Evolutionary conservation across 2,888 invertebrate genomes (phyloP).

Genomic region (Lasioglossum pauxillum): DNA sequence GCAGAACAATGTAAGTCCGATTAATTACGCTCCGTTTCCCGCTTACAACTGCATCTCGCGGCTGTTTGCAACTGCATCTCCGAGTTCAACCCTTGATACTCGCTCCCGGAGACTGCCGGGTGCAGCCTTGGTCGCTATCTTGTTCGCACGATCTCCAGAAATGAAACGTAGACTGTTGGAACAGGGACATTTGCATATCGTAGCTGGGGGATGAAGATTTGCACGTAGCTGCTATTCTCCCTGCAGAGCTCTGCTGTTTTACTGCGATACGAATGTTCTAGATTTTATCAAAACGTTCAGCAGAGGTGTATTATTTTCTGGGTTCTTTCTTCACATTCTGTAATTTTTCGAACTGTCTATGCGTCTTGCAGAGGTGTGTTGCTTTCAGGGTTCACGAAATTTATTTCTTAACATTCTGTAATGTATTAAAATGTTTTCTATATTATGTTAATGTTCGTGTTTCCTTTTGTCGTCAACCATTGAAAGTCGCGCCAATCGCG

Average conservation of each 20-base stretch:
- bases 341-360: background rate
- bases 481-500: background rate
- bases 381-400: background rate
- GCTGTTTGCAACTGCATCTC: background rate
- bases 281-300: too few species aligned
- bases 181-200: background rate
- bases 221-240: background rate
- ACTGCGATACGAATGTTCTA: background rate
- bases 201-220: background rate
- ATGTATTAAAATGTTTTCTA: background rate
- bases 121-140: background rate
- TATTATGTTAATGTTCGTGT: background rate
- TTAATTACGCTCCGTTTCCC: background rate
- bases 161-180: background rate
- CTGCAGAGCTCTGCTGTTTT: background rate
- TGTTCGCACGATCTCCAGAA: background rate
- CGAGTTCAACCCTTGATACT: background rate
- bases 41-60: background rate
- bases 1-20: conserved; percentile 52
- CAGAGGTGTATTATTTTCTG: too few species aligned
- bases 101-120: background rate
- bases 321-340: background rate
- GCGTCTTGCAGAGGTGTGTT: background rate
- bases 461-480: background rate
- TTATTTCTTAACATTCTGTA: background rate